Conservation (phyloP, 1,140 invertebrate species). For the Neodiprion lecontei region DNA sequence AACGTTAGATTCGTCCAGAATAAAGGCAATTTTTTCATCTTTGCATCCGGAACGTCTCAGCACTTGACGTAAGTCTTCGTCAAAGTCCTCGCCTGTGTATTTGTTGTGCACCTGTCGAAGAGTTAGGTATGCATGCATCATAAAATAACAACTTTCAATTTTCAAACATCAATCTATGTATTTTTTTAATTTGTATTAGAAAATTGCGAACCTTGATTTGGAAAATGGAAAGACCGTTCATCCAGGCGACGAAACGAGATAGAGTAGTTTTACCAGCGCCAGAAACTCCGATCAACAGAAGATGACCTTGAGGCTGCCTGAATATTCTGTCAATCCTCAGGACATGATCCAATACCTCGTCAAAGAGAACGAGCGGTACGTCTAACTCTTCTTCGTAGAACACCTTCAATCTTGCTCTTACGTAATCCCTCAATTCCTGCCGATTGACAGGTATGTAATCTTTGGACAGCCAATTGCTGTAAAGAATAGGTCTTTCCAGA, state of each 20-base stretch:
- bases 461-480: slow-evolving; percentile 99
- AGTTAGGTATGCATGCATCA: neutral
- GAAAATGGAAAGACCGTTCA: slow-evolving; percentile 98
- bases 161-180: too few relatives aligned
- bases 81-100: slow-evolving; percentile 98
- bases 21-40: slow-evolving; percentile 99
- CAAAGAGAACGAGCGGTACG: slow-evolving; percentile 96
- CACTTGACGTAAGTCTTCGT: slow-evolving; percentile 96
- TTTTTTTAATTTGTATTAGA: neutral
- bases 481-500: slow-evolving; percentile 90
- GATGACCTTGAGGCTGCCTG: slow-evolving; percentile 96
- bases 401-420: slow-evolving; percentile 95
- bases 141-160: neutral
- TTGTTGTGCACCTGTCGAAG: slow-evolving; percentile 91
- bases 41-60: slow-evolving; percentile 94
- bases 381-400: slow-evolving; percentile 99
- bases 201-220: slow-evolving; percentile 81
- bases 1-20: slow-evolving; percentile 99
- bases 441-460: slow-evolving; percentile 97
- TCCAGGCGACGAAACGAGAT: slow-evolving; percentile 99
- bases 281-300: slow-evolving; percentile 95
- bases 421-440: slow-evolving; percentile 95
- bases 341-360: slow-evolving; percentile 98
- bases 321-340: slow-evolving; percentile 98
- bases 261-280: slow-evolving; percentile 99